These are phyloP conservation scores for Rostratula benghalensis DNA, from an alignment of 2,113 vertebrate species.

Conservation along the genomic window DNA sequence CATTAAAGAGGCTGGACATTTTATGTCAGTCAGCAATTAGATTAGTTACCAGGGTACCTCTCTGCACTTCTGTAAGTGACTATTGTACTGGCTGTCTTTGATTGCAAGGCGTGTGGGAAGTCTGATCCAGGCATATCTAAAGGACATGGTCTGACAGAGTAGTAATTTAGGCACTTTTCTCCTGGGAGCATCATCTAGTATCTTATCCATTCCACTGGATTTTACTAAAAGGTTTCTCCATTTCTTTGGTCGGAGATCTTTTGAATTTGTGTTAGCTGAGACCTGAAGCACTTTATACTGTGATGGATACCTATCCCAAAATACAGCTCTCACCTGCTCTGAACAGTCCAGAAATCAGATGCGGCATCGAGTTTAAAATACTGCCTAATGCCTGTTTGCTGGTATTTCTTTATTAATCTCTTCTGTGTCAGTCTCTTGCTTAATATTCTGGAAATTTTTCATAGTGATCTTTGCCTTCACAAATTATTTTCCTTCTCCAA, in stretches of 20 bases:
- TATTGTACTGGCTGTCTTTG: background rate
- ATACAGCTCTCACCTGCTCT: background rate
- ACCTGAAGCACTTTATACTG: background rate
- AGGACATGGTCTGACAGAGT: background rate
- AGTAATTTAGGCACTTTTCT: background rate
- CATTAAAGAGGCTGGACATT: background rate
- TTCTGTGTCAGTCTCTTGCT: background rate
- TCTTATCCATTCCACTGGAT: background rate
- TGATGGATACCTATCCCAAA: background rate
- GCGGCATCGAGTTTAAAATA: background rate
- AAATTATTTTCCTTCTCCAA: background rate
- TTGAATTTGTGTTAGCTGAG: background rate
- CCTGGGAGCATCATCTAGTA: background rate
- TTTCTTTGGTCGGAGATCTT: background rate
- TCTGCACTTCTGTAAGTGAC: background rate
- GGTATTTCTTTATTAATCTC: background rate
- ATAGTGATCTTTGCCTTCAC: background rate
- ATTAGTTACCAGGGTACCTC: background rate
- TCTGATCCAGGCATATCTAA: background rate
- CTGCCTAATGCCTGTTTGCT: background rate
- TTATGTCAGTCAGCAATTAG: slow-evolving; percentile 13
- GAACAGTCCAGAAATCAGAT: background rate
- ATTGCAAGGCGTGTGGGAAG: background rate
- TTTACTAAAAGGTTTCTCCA: background rate
- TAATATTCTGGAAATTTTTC: background rate